These are phyloP conservation scores for Ammospiza nelsoni DNA, from an alignment of 2,113 vertebrate genomes.

Conservation along the genomic window DNA sequence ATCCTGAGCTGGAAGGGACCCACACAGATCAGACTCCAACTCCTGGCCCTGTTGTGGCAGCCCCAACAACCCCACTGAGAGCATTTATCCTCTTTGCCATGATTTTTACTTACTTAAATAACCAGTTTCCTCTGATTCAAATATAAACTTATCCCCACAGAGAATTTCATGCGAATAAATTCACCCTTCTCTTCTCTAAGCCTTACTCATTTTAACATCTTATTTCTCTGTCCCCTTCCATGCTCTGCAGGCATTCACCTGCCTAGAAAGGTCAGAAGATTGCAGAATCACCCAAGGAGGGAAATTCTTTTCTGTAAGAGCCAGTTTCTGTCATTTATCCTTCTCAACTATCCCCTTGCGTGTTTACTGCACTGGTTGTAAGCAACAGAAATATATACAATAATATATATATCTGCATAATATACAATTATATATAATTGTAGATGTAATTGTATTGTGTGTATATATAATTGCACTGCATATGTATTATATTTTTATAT, in stretches of 20 bases:
- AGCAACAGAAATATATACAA: not conserved
- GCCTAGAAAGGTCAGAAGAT: not conserved
- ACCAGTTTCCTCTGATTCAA: not conserved
- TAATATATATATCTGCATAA: not conserved
- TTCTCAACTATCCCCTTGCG: not conserved
- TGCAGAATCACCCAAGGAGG: not conserved
- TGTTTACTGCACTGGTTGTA: not conserved
- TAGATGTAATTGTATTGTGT: not conserved
- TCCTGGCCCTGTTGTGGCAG: not conserved
- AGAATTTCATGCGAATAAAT: not conserved
- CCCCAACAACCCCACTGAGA: not conserved
- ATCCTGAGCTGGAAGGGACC: not conserved
- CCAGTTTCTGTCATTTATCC: not conserved
- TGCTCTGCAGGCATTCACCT: not conserved
- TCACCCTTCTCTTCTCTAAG: not conserved
- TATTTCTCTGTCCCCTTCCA: not conserved
- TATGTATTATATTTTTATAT: not conserved
- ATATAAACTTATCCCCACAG: not conserved
- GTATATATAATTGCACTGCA: no score
- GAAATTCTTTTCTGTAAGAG: not conserved
- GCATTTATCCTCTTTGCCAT: not conserved
- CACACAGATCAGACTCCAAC: not conserved
- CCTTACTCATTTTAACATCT: not conserved
- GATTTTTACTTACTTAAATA: not conserved
- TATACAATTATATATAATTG: not conserved